Evolutionary conservation across 2,888 invertebrate genomes (phyloP).

Genomic region (Ennomos erosarius): DNA sequence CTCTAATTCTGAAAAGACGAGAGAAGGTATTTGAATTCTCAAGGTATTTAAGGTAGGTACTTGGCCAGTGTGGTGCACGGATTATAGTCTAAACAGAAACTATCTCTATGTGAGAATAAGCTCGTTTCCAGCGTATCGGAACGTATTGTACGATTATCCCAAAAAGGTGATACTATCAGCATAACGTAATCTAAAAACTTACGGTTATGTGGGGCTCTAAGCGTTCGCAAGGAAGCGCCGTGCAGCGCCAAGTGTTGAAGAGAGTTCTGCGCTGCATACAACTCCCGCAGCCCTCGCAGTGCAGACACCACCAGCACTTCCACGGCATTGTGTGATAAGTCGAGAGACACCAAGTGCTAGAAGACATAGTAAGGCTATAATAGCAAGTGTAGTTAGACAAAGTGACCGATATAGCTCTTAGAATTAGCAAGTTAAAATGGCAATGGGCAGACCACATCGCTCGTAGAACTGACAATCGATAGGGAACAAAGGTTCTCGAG

Average conservation of each 20-base stretch:
- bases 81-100: too few species aligned
- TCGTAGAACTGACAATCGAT: too few species aligned
- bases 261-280: constrained; percentile 91
- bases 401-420: too few species aligned
- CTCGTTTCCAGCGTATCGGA: too few species aligned
- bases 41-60: too few species aligned
- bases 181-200: constrained; percentile 50
- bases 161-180: too few species aligned
- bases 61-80: too few species aligned
- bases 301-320: constrained; percentile 93
- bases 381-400: background rate
- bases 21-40: constrained; percentile 8
- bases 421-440: too few species aligned
- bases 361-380: constrained; percentile 45
- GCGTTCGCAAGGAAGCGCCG: constrained; percentile 89
- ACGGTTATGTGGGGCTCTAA: constrained; percentile 94
- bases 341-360: constrained; percentile 92
- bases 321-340: constrained; percentile 93
- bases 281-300: constrained; percentile 89
- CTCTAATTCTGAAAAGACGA: constrained; percentile 87
- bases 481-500: too few species aligned
- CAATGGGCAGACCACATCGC: too few species aligned
- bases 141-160: too few species aligned
- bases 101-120: too few species aligned
- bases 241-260: constrained; percentile 91